Conservation (phyloP, 1,140 invertebrate genomes). For the Dysdera silvatica region DNA sequence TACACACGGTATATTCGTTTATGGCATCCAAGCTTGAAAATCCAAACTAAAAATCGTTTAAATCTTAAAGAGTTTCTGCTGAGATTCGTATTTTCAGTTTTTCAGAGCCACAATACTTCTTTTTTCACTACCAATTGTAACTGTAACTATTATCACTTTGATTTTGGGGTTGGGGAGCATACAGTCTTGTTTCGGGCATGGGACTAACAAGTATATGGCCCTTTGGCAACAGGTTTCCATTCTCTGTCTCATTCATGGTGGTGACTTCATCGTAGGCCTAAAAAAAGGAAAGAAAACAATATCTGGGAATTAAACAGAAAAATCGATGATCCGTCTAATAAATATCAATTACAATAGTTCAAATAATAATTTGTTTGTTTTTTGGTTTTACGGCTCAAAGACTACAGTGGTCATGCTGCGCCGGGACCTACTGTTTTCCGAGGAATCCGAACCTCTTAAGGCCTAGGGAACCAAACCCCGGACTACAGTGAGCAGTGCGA, state of each 20-base stretch:
- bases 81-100: no score
- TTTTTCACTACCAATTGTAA: conserved; percentile 36
- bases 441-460: no score
- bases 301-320: background rate
- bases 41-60: no score
- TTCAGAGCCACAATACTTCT: no score
- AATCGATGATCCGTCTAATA: background rate
- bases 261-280: conserved; percentile 37
- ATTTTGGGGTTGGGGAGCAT: conserved; percentile 33
- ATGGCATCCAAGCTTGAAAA: no score
- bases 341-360: background rate
- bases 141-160: conserved; percentile 12
- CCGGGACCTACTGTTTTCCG: no score
- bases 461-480: no score
- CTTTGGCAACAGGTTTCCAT: background rate
- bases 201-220: conserved; percentile 20
- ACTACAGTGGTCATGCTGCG: no score
- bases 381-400: no score
- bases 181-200: conserved; percentile 30
- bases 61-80: no score
- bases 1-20: no score
- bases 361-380: background rate
- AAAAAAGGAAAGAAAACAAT: conserved; percentile 9
- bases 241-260: conserved; percentile 10
- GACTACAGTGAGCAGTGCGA: no score